Percentiles rank a stretch among this genome's conserved stretches.
Conservation (phyloP, 2,888 invertebrate genomes). For the Tenthredo notha region DNA sequence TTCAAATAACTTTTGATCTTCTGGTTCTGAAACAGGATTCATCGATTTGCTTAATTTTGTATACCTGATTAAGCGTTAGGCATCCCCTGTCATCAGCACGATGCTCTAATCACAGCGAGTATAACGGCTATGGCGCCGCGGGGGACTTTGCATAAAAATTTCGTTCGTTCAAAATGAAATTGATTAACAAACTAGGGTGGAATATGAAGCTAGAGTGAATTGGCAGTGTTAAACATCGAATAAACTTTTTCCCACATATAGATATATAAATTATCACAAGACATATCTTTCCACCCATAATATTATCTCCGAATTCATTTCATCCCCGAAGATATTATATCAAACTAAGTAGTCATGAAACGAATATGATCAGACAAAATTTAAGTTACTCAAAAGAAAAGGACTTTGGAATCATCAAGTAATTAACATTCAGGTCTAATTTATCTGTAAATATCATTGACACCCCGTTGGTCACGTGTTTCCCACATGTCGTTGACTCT, state of each 20-base stretch:
- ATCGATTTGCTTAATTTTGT: conserved; percentile 65
- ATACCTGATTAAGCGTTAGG: conserved; percentile 75
- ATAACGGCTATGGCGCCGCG: background rate
- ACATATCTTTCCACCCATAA: background rate
- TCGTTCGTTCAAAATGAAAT: conserved; percentile 37
- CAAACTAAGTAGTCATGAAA: background rate
- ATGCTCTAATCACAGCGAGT: conserved; percentile 59
- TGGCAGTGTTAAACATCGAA: background rate
- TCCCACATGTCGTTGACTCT: conserved; percentile 39
- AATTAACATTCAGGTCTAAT: background rate
- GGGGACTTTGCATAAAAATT: conserved; percentile 41
- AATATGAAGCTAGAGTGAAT: background rate
- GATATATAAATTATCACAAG: background rate
- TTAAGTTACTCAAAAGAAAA: background rate
- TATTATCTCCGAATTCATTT: background rate
- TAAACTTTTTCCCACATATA: background rate
- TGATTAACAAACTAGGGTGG: conserved; percentile 39
- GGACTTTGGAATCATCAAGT: background rate
- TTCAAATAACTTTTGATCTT: conserved; percentile 16
- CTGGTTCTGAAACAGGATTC: background rate
- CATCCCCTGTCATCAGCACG: conserved; percentile 75
- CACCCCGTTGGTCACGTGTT: conserved; percentile 31
- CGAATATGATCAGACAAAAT: background rate
- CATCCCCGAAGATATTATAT: background rate
- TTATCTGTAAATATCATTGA: conserved; percentile 2